phyloP scores from a whole-genome alignment of 2,113 vertebrate species.

The Lepidothrix coronata region DNA sequence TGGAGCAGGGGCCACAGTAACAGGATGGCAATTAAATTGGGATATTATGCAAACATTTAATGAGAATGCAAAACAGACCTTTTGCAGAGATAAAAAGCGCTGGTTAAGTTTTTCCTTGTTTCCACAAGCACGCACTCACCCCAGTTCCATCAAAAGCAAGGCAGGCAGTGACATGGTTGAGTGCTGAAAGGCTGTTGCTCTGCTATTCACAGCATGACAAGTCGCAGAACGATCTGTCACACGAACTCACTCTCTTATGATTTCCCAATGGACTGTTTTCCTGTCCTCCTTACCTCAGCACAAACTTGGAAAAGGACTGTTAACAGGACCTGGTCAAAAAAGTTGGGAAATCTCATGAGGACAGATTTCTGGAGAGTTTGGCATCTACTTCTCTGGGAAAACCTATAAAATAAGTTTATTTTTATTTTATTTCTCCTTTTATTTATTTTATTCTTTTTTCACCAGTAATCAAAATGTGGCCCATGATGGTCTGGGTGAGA shows the following conservation, averaged over 20 bases:
- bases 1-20: not conserved
- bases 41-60: not conserved
- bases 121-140: not conserved
- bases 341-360: not conserved
- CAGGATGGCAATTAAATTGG: not conserved
- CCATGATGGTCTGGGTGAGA: not conserved
- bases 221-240: slow-evolving; percentile 33
- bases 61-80: not conserved
- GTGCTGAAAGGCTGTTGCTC: slow-evolving; percentile 54
- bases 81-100: not conserved
- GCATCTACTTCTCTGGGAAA: not conserved
- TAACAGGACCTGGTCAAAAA: not conserved
- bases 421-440: no score
- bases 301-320: not conserved
- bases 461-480: not conserved
- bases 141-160: slow-evolving; percentile 11
- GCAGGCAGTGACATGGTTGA: slow-evolving; percentile 10
- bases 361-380: not conserved
- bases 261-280: slow-evolving; percentile 11
- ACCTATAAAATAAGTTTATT: not conserved
- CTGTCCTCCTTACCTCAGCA: not conserved
- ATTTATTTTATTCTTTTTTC: not conserved
- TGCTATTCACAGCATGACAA: slow-evolving; percentile 41
- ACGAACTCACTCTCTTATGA: not conserved
- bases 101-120: not conserved